Conservation (phyloP, 1,140 invertebrate genomes). For the Bombus pyrosoma region DNA sequence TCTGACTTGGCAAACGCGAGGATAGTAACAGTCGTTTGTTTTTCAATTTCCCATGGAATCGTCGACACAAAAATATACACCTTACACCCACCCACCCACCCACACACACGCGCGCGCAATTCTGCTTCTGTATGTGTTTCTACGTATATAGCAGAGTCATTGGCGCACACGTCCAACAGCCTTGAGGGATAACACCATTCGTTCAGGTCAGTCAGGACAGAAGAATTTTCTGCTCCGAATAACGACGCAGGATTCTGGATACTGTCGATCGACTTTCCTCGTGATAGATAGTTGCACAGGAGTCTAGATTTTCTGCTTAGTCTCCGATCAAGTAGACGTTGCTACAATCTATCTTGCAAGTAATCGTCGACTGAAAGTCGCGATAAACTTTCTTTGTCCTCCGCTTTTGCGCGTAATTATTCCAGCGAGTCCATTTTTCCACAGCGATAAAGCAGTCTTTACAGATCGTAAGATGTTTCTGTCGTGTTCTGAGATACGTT, state of each 20-base stretch:
- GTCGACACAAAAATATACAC: background rate
- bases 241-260: slow-evolving; percentile 31
- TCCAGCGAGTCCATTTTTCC: background rate
- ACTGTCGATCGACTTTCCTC: slow-evolving; percentile 35
- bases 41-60: slow-evolving; percentile 51
- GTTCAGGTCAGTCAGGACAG: slow-evolving; percentile 6
- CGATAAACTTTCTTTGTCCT: background rate
- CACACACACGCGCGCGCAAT: background rate
- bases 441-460: no score
- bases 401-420: background rate
- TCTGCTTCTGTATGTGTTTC: no score
- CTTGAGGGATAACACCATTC: slow-evolving; percentile 17
- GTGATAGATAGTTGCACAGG: slow-evolving; percentile 55
- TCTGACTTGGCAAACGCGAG: slow-evolving; percentile 48
- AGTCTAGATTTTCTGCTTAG: slow-evolving; percentile 51
- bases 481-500: no score
- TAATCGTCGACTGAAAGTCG: slow-evolving; percentile 33
- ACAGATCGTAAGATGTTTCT: no score
- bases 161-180: background rate
- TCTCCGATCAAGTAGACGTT: background rate
- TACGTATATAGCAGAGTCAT: no score
- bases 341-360: slow-evolving; percentile 18
- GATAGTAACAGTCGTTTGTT: slow-evolving; percentile 52
- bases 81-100: no score
- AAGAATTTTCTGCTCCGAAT: slow-evolving; percentile 27